Percentiles rank a stretch among this genome's conserved stretches.
Evolutionary conservation across 1,140 invertebrate species (phyloP).

Genomic region (Saccostrea echinata): DNA sequence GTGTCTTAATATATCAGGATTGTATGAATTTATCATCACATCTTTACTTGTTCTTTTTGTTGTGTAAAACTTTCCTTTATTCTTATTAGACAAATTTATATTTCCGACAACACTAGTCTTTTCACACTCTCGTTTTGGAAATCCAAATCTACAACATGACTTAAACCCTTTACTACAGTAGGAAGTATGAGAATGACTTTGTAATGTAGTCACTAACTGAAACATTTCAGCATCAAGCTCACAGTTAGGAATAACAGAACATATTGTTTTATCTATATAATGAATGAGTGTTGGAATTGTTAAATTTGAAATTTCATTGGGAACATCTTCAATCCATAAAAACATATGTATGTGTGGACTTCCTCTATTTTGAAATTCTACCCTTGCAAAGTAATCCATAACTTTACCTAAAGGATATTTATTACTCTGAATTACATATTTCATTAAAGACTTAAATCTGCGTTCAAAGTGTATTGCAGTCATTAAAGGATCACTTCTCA

Average conservation of each 20-base stretch:
- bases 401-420: conserved; percentile 15
- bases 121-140: conserved; percentile 57
- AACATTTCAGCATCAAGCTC: conserved; percentile 27
- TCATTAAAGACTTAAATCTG: conserved; percentile 54
- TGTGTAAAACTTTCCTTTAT: conserved; percentile 57
- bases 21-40: conserved; percentile 60
- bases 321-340: conserved; percentile 77
- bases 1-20: conserved; percentile 55
- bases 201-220: conserved; percentile 42
- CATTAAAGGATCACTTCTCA: conserved; percentile 47
- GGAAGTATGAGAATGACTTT: conserved; percentile 59
- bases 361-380: conserved; percentile 71
- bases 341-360: conserved; percentile 78
- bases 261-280: conserved; percentile 56
- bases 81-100: conserved; percentile 45
- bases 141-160: conserved; percentile 62
- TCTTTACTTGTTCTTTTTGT: conserved; percentile 44
- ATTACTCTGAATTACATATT: conserved; percentile 53
- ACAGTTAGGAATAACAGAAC: conserved; percentile 48
- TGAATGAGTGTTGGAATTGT: conserved; percentile 31
- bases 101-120: conserved; percentile 33
- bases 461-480: conserved; percentile 57
- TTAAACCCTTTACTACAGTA: conserved; percentile 57
- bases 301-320: conserved; percentile 46
- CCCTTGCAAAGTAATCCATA: conserved; percentile 14